A percentile compares a stretch with the other conserved stretches of the same genome.
These are phyloP conservation scores for Apistogramma diplotaenia DNA, from an alignment of 2,113 vertebrate genomes.

Conservation along the genomic window DNA sequence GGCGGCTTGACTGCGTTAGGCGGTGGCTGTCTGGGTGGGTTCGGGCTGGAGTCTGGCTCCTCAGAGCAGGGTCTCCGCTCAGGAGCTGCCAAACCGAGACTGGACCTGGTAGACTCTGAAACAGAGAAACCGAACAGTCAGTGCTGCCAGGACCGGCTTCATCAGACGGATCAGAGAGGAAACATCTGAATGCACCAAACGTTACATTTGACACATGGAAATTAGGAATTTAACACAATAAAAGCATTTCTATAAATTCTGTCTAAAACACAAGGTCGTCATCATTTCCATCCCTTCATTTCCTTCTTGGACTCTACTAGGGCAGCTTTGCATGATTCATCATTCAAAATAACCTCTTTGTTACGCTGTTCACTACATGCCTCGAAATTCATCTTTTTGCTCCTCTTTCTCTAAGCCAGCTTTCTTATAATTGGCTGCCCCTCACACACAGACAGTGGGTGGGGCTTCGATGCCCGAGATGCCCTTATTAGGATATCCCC, in stretches of 20 bases:
- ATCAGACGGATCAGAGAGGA: too few relatives aligned
- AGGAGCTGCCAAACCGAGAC: neutral
- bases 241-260: neutral
- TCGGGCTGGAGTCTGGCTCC: constrained; percentile 20
- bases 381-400: too few relatives aligned
- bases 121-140: neutral
- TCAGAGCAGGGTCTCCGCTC: constrained; percentile 3
- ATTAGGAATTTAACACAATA: fast-evolving
- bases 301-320: neutral
- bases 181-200: neutral
- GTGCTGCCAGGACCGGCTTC: fast-evolving
- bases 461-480: too few relatives aligned
- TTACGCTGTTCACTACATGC: too few relatives aligned
- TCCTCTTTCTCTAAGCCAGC: neutral
- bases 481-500: neutral
- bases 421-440: neutral
- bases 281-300: neutral
- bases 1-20: neutral
- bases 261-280: too few relatives aligned
- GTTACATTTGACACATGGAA: neutral
- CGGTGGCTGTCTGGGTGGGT: neutral
- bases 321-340: neutral
- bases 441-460: neutral
- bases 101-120: constrained; percentile 51
- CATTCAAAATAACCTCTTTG: neutral